These are phyloP conservation scores for Drosophila subquinaria DNA, from an alignment of 2,888 invertebrate species.

Conservation along the genomic window DNA sequence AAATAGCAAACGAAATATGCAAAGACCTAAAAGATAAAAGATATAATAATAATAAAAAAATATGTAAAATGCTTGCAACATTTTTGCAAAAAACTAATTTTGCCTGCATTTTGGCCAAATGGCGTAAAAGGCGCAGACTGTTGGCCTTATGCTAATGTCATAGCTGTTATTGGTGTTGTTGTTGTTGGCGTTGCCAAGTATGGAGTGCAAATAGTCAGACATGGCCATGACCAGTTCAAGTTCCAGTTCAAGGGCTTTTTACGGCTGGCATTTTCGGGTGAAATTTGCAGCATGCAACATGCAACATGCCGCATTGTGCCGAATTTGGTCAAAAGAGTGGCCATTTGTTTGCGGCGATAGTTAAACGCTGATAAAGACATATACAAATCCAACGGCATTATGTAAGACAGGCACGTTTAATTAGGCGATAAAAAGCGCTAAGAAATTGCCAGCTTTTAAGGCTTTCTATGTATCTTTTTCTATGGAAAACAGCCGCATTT, in stretches of 20 bases:
- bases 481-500: conserved; percentile 40
- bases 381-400: conserved; percentile 40
- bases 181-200: conserved; percentile 65
- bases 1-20: conserved; percentile 51
- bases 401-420: conserved; percentile 47
- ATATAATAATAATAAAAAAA: neutral
- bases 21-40: conserved; percentile 4
- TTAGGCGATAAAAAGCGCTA: conserved; percentile 44
- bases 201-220: conserved; percentile 39
- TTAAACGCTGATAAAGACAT: conserved; percentile 54
- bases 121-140: conserved; percentile 11
- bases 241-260: conserved; percentile 74
- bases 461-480: neutral
- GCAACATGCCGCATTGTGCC: conserved; percentile 47
- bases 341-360: conserved; percentile 28
- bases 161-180: conserved; percentile 13
- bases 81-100: conserved; percentile 52
- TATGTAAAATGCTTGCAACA: conserved; percentile 33
- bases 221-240: conserved; percentile 44
- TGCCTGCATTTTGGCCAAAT: conserved; percentile 35
- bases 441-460: conserved; percentile 9
- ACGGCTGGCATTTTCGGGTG: conserved; percentile 53
- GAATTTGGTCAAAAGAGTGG: conserved; percentile 40
- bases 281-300: conserved; percentile 44
- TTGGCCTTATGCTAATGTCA: conserved; percentile 51